phyloP scores from a whole-genome alignment of 2,113 vertebrate genomes.

The Protobothrops flavoviridis region DNA sequence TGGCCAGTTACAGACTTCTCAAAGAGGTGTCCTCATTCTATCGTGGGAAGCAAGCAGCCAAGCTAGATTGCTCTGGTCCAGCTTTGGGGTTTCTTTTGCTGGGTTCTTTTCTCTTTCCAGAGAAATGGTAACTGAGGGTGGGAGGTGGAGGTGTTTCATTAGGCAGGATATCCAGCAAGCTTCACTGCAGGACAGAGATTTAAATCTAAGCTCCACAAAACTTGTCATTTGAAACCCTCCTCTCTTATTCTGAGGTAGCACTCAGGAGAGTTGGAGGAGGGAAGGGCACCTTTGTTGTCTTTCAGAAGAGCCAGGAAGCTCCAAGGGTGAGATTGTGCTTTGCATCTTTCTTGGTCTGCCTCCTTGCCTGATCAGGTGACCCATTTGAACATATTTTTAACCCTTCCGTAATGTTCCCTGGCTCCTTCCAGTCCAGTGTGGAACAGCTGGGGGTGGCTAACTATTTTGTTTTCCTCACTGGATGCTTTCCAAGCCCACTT shows the following conservation, averaged over 20 bases:
- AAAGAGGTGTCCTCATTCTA: not conserved
- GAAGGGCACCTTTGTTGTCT: conserved; percentile 24
- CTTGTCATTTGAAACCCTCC: not conserved
- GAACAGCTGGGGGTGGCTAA: conserved; percentile 62
- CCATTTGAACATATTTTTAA: conserved; percentile 71
- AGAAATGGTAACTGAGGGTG: not conserved
- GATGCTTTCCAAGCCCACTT: conserved; percentile 63
- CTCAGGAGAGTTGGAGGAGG: conserved; percentile 21
- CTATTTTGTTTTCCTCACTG: conserved; percentile 47
- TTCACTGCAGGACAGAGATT: not conserved
- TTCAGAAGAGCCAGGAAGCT: conserved; percentile 21
- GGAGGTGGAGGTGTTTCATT: not conserved
- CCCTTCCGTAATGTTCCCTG: conserved; percentile 62
- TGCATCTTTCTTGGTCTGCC: conserved; percentile 50
- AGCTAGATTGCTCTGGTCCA: not conserved
- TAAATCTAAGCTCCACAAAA: not conserved
- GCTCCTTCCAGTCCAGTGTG: conserved; percentile 55
- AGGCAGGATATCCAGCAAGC: not conserved
- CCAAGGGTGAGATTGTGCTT: conserved; percentile 5
- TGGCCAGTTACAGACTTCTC: not conserved
- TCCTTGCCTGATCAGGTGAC: conserved; percentile 39
- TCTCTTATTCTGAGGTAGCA: not conserved
- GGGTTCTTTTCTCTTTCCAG: not conserved
- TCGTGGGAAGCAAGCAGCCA: not conserved
- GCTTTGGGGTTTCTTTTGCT: not conserved